Base-by-base conservation (phyloP, 92 coral and sea anemone species). In the Heliopora coerulea region DNA sequence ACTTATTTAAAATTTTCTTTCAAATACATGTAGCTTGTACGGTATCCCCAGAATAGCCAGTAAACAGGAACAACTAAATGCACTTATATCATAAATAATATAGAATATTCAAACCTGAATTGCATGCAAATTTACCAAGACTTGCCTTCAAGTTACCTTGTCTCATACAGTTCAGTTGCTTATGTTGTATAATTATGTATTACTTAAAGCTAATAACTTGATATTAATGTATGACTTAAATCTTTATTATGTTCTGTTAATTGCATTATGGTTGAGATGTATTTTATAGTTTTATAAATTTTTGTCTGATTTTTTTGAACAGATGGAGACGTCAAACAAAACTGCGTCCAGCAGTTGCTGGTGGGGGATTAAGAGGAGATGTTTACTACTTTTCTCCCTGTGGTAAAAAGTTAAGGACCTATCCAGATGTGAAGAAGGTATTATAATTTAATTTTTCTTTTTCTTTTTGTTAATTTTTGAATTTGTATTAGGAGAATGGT, bases 351-450 rank as follows among this genome's bases (percentile, higher is more conserved):
- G 89, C 88, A 41, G 93, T 82, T 27, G 84, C 91, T 18, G 75
- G 87, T 62, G 98, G 96, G 15, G 84, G 89, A 10, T 69, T 88
- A 49, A 86, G 98, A 69, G 96, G 96, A 12, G 98, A 93, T 75
- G 98, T 93, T 17, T 90, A 83, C 65, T 93, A 93, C 69, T 93
- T 90, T 86, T 91, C 93, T 48, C 96, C 98, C 1, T 93, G 98
- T 81, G 96, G 98, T 29, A 93, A 93, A 83, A 93, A 93, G 57
- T 74, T 93, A 35, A 79, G 98, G 27, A 93, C 98, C 17, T 93
- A 93, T 81, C 98, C 98, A 6, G 98, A 93, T 31, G 98, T 93
- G 37, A 84, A 96, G 35, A 82, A 96, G 91, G 98, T 93, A 80
- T 3, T 49, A 35, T 37, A 37, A 37, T 37, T 37, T n/a, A n/a